Evolutionary conservation across 2,888 invertebrate species (phyloP).

Genomic region (Sarcophaga carnaria): DNA sequence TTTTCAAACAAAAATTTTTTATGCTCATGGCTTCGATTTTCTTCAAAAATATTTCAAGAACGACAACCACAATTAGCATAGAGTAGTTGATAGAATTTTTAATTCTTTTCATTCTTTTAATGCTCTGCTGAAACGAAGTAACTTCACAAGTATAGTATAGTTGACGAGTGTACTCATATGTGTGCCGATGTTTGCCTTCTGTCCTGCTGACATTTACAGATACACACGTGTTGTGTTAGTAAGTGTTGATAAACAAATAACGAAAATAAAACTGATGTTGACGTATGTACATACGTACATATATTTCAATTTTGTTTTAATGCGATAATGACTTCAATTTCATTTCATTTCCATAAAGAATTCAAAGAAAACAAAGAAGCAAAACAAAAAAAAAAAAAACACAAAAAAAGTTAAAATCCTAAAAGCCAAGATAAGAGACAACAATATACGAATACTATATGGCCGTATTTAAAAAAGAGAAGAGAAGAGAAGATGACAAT

Average conservation of each 20-base stretch:
- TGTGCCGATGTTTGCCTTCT: not conserved
- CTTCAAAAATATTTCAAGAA: no score
- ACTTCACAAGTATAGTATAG: not conserved
- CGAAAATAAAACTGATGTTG: conserved; percentile 48
- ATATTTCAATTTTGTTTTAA: conserved; percentile 51
- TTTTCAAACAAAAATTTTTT: no score
- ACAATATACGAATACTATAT: not conserved
- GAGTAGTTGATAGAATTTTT: no score
- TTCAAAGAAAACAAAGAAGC: not conserved
- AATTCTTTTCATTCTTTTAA: no score
- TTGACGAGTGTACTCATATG: not conserved
- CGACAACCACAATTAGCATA: not conserved
- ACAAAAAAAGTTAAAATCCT: not conserved
- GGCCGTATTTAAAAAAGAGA: not conserved
- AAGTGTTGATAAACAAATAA: conserved; percentile 36
- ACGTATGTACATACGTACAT: not conserved
- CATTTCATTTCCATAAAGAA: conserved; percentile 33
- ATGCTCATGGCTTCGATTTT: no score
- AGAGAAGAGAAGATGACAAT: conserved; percentile 22
- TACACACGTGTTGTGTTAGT: conserved; percentile 7
- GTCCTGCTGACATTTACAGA: not conserved
- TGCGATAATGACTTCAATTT: conserved; percentile 57
- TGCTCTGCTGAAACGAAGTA: no score
- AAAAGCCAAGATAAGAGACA: not conserved
- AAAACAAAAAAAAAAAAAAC: not conserved